Evolutionary conservation across 2,888 invertebrate species (phyloP).

Genomic region (Prosapia bicincta): DNA sequence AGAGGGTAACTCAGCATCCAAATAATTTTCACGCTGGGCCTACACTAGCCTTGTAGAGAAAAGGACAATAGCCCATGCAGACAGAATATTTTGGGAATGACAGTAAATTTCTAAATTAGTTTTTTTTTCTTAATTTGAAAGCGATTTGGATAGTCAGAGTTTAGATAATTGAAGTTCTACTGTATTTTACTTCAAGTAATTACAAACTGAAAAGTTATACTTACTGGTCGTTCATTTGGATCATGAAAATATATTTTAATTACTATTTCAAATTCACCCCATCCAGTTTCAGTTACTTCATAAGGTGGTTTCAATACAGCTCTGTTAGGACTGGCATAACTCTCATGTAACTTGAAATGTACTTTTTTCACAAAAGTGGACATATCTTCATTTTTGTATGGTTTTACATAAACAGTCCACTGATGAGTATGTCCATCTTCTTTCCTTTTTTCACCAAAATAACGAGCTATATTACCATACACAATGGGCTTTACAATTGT

Average conservation of each 20-base stretch:
- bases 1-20: too few relatives aligned
- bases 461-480: conserved; percentile 93
- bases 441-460: conserved; percentile 94
- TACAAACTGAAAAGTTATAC: conserved; percentile 41
- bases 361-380: conserved; percentile 92
- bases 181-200: too few relatives aligned
- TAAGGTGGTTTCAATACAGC: conserved; percentile 94
- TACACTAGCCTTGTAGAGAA: too few relatives aligned
- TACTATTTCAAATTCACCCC: conserved; percentile 99
- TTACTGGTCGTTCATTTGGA: conserved; percentile 89
- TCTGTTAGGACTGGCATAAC: conserved; percentile 90
- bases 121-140: too few relatives aligned
- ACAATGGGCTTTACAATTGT: conserved; percentile 92
- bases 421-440: conserved; percentile 98
- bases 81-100: too few relatives aligned
- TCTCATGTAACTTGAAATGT: conserved; percentile 96
- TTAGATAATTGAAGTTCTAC: too few relatives aligned
- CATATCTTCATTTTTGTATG: conserved; percentile 91
- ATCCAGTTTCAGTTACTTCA: conserved; percentile 96
- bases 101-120: too few relatives aligned
- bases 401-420: conserved; percentile 97
- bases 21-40: too few relatives aligned
- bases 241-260: conserved; percentile 98
- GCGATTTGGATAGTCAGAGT: too few relatives aligned
- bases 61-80: too few relatives aligned